A percentile compares a stretch with the other conserved stretches of the same genome.
Evolutionary conservation across 2,797 vertebrate genomes (phyloP).

Genomic region (Rhinoraja longicauda): DNA sequence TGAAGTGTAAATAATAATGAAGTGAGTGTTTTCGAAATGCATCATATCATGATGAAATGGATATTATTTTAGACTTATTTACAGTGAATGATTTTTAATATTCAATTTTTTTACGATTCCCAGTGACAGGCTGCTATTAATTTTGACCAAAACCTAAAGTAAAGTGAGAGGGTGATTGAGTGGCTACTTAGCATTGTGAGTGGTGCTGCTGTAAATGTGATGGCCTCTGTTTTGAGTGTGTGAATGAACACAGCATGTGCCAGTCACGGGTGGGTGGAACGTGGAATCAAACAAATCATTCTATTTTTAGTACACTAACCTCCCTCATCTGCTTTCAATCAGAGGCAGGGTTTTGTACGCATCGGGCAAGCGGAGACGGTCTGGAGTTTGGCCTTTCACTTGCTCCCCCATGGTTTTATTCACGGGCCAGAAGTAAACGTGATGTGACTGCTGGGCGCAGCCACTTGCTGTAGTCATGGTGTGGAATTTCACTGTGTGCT

Average conservation of each 20-base stretch:
- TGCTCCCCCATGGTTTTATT: slow-evolving; percentile 41
- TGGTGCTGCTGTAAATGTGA: slow-evolving; percentile 30
- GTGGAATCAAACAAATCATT: slow-evolving; percentile 47
- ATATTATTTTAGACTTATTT: background rate
- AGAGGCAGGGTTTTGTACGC: slow-evolving; percentile 40
- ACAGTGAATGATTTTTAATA: background rate
- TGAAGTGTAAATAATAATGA: too few species aligned
- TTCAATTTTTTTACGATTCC: background rate
- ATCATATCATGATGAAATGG: background rate
- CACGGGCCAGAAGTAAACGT: slow-evolving; percentile 46
- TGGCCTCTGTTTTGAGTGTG: slow-evolving; percentile 39
- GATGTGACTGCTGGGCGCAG: slow-evolving; percentile 45
- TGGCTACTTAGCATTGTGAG: slow-evolving; percentile 6
- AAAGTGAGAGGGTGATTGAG: background rate
- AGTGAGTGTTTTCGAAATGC: background rate
- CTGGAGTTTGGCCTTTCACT: slow-evolving; percentile 46
- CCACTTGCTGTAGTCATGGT: slow-evolving; percentile 51
- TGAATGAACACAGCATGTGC: slow-evolving; percentile 50
- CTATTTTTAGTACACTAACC: slow-evolving; percentile 48
- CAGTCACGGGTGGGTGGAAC: slow-evolving; percentile 44
- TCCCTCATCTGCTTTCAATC: slow-evolving; percentile 43
- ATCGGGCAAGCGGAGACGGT: slow-evolving; percentile 39
- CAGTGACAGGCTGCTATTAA: background rate
- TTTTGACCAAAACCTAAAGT: background rate
- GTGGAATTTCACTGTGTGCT: slow-evolving; percentile 63